Conservation (phyloP, 2,797 vertebrate species). For the Acanthurus lineatus region DNA sequence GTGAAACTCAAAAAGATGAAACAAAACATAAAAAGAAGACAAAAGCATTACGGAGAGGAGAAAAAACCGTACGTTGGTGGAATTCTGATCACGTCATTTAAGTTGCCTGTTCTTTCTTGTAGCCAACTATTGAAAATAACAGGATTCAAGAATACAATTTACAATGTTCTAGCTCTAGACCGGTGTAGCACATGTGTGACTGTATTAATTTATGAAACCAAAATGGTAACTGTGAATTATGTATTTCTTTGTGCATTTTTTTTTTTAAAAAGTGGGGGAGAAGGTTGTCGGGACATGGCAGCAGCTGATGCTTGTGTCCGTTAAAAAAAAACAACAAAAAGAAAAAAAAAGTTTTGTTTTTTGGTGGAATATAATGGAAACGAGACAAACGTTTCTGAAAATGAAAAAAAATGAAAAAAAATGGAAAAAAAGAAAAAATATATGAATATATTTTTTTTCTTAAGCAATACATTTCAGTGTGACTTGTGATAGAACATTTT, state of each 20-base stretch:
- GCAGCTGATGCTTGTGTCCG: constrained; percentile 79
- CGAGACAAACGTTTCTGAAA: constrained; percentile 78
- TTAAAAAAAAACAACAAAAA: no score
- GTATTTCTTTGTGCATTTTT: constrained; percentile 91
- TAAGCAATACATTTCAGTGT: constrained; percentile 94
- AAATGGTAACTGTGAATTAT: constrained; percentile 93
- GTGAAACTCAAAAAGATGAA: constrained; percentile 85
- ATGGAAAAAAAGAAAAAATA: constrained; percentile 78
- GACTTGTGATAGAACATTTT: constrained; percentile 92
- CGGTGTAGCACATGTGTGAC: constrained; percentile 92
- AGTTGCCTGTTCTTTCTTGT: constrained; percentile 91
- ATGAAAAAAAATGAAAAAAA: constrained; percentile 54
- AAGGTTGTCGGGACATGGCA: constrained; percentile 75
- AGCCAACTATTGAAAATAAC: constrained; percentile 90
- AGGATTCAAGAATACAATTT: constrained; percentile 89
- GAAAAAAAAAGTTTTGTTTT: constrained; percentile 56
- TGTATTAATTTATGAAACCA: constrained; percentile 94
- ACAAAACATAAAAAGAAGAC: constrained; percentile 80
- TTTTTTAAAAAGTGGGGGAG: constrained; percentile 77
- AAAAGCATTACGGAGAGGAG: constrained; percentile 81
- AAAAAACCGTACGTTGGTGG: constrained; percentile 83
- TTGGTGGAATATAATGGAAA: constrained; percentile 88
- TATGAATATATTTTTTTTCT: constrained; percentile 92
- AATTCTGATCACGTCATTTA: constrained; percentile 88
- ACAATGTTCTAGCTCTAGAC: constrained; percentile 92